Conservation (phyloP, 2,888 invertebrate species). For the Dryococelus australis region DNA sequence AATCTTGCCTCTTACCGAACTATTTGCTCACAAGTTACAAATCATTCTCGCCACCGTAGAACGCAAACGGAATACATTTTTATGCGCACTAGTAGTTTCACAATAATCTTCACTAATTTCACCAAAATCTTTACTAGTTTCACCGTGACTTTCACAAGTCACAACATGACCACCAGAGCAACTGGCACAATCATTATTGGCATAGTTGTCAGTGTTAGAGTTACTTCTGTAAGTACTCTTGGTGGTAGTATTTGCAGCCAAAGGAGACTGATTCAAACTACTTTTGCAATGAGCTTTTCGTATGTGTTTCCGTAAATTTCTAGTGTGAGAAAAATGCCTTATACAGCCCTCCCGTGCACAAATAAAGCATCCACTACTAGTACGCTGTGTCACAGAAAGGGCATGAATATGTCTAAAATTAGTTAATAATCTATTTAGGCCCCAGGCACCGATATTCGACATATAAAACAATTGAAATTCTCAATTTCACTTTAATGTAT, state of each 20-base stretch:
- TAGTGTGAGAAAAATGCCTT: too few relatives aligned
- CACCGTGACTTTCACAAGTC: too few relatives aligned
- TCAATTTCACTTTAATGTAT: neutral
- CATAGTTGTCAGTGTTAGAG: neutral
- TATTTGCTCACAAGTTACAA: constrained; percentile 26
- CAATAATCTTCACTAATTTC: too few relatives aligned
- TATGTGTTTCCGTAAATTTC: too few relatives aligned
- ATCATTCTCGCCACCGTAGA: constrained; percentile 9
- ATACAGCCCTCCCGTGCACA: neutral
- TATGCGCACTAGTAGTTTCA: neutral
- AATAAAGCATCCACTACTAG: neutral
- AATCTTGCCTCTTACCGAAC: constrained; percentile 3
- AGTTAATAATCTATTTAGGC: neutral
- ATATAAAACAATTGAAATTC: neutral
- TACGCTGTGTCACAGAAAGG: neutral
- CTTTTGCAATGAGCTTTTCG: too few relatives aligned
- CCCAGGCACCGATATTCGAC: neutral
- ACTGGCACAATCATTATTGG: neutral
- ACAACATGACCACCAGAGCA: too few relatives aligned
- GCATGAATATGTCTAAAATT: neutral
- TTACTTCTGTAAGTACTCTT: neutral
- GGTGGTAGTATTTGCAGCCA: neutral
- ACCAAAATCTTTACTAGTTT: too few relatives aligned
- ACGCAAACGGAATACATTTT: neutral
- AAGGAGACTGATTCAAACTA: neutral